Conservation (phyloP, 1,140 invertebrate species). For the Ruditapes philippinarum region DNA sequence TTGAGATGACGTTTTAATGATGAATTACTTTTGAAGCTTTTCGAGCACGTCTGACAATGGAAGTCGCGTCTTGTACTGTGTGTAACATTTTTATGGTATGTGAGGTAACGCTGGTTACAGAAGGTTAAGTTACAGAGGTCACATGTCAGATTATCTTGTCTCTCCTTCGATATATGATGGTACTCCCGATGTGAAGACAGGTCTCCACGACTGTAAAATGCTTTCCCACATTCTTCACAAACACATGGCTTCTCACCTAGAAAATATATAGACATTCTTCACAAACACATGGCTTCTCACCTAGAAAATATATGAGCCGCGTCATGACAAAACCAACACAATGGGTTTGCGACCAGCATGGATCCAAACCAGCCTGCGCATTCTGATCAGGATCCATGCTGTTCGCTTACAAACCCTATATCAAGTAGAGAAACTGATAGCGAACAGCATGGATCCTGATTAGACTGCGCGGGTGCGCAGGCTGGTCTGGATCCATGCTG, state of each 20-base stretch:
- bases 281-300: too few species aligned
- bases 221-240: slow-evolving; percentile 49
- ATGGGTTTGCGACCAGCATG: too few species aligned
- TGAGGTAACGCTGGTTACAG: slow-evolving; percentile 22
- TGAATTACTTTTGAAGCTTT: slow-evolving; percentile 39
- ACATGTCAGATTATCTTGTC: neutral
- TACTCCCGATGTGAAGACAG: slow-evolving; percentile 13
- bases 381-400: too few species aligned
- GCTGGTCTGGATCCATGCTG: too few species aligned
- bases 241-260: slow-evolving; percentile 32
- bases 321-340: too few species aligned
- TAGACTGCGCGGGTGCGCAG: too few species aligned
- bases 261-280: neutral
- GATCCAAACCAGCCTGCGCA: too few species aligned
- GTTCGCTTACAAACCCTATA: too few species aligned
- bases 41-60: neutral
- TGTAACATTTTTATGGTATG: slow-evolving; percentile 32
- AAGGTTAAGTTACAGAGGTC: slow-evolving; percentile 4
- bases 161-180: slow-evolving; percentile 1
- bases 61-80: slow-evolving; percentile 23
- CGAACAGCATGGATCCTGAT: too few species aligned
- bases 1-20: slow-evolving; percentile 27
- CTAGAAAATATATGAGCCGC: too few species aligned
- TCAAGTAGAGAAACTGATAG: too few species aligned
- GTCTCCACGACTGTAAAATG: slow-evolving; percentile 28